Percentiles rank a stretch among this genome's conserved stretches.
phyloP scores from a whole-genome alignment of 2,888 invertebrate genomes.

The Charanyca ferruginea region DNA sequence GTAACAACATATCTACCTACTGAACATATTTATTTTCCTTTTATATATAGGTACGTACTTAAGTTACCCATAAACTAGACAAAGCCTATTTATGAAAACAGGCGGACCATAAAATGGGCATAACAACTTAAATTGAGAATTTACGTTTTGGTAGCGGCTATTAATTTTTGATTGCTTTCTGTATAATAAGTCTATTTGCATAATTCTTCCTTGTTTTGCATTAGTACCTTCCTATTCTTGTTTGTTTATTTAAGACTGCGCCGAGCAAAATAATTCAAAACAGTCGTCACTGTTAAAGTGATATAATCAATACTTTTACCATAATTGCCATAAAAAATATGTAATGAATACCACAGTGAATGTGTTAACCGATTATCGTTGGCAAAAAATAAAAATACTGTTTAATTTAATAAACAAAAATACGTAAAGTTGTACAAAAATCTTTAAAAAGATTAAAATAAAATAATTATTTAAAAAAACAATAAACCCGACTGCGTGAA shows the following conservation, averaged over 20 bases:
- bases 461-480: no score
- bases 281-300: no score
- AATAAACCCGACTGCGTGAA: no score
- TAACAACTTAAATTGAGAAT: conserved; percentile 43
- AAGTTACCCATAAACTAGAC: conserved; percentile 6
- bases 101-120: conserved; percentile 32
- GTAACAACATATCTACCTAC: not conserved
- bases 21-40: not conserved
- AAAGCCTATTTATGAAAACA: conserved; percentile 40
- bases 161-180: conserved; percentile 55
- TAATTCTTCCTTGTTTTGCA: conserved; percentile 40
- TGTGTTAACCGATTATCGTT: no score
- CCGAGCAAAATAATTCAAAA: no score
- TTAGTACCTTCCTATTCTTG: conserved; percentile 18
- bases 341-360: no score
- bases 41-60: not conserved
- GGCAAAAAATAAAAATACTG: no score
- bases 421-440: no score
- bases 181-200: conserved; percentile 46
- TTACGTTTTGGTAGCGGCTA: conserved; percentile 34
- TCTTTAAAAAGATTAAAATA: no score
- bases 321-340: no score
- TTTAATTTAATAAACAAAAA: no score
- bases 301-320: no score
- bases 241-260: conserved; percentile 54